Evolutionary conservation across 2,113 vertebrate species (phyloP).

Genomic region (Phalacrocorax brasilianus): DNA sequence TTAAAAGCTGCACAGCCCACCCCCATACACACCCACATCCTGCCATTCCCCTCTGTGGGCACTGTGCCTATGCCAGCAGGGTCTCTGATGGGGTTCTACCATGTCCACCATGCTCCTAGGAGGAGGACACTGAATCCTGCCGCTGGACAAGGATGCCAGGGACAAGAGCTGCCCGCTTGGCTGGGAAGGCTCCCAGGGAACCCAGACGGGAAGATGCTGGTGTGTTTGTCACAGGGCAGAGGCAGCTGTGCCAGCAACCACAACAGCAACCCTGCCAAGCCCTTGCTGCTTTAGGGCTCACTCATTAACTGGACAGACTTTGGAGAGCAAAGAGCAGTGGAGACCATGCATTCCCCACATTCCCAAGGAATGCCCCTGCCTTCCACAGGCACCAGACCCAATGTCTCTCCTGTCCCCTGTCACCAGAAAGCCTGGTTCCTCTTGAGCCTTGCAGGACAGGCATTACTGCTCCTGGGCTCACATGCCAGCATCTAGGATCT

Average conservation of each 20-base stretch:
- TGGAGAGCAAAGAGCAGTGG: neutral
- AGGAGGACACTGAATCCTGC: neutral
- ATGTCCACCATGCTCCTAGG: neutral
- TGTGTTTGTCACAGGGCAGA: neutral
- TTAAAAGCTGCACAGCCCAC: neutral
- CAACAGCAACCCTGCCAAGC: neutral
- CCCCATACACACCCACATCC: neutral
- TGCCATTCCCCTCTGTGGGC: too few relatives aligned
- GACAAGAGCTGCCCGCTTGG: neutral
- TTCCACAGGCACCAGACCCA: neutral
- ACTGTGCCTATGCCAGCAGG: fast-evolving
- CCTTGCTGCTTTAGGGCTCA: neutral
- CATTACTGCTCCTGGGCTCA: neutral
- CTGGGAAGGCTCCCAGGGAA: neutral
- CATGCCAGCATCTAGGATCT: neutral
- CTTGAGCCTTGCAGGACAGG: neutral
- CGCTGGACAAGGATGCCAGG: neutral
- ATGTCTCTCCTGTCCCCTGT: neutral
- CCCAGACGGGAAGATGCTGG: neutral
- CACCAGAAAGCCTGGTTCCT: neutral
- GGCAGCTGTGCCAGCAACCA: neutral
- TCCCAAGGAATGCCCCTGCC: neutral
- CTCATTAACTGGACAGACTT: conserved; percentile 30
- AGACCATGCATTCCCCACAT: neutral
- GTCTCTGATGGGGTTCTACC: neutral